Base-by-base conservation (phyloP, 2,113 vertebrate genomes). In the Alaudala cheleensis region DNA sequence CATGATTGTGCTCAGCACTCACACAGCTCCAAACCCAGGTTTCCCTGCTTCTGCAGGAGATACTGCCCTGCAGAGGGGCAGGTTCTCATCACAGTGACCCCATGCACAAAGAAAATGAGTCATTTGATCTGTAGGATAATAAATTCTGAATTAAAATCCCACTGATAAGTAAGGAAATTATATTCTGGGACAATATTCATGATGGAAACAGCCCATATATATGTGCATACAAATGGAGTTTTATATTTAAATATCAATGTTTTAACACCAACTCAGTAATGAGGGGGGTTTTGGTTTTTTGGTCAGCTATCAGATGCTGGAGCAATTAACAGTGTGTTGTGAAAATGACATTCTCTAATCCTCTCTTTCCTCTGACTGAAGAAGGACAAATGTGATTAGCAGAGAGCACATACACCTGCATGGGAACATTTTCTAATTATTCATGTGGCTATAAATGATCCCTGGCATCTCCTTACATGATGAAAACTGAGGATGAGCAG, bases 81-180 rank as follows among this genome's bases (percentile, higher is more conserved):
- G 12, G 7, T 23, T 57, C 56, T 40, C 45, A 5, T 12, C 62
- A 86, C 71, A 47, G 34, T 5, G 31, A 23, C 11, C 19, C 45
- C 34, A 3, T 2, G 7, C 22, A 61, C 26, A 33, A 39, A 66
- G 25, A 33, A 17, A 50, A 23, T 15, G 7, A 9, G 18, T 39
- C 11, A 0, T 1, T 3, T 3, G 1, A 2, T 45, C 26, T 34
- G 3, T 4, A 1, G 13, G 42, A 44, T 40, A 71, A 76, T 2
- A 11, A 28, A 14, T 15, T 50, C 19, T 34, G 13, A 80, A 34
- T 22, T 69, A 57, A 79, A 82, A 65, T 29, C 18, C 5, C 37
- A 14, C 4, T 5, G 29, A 37, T 45, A 40, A 72, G 15, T 47
- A 60, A 64, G 31, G 23, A 69, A 72, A 33, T 14, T 12, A 12